Evolutionary conservation across 2,888 invertebrate species (phyloP).

Genomic region (Ceraclea dissimilis): DNA sequence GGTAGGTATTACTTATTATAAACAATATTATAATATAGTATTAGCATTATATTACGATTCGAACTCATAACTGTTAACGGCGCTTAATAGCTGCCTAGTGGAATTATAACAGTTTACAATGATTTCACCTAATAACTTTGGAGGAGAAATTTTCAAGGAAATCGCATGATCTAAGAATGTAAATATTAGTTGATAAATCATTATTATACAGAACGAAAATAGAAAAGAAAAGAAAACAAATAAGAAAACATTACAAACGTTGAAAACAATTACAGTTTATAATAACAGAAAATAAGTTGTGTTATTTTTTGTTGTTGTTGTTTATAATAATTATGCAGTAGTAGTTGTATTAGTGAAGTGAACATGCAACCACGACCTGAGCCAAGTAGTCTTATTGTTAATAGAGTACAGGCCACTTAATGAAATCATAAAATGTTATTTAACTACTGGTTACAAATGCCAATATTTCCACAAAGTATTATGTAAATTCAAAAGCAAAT

Average conservation of each 20-base stretch:
- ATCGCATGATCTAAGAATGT: not conserved
- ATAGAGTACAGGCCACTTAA: not conserved
- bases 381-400: not conserved
- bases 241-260: not conserved
- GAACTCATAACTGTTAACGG: not conserved
- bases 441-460: not conserved
- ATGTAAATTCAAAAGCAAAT: not conserved
- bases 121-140: not conserved
- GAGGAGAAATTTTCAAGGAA: not conserved
- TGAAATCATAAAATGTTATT: not conserved
- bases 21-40: not conserved
- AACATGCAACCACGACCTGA: not conserved
- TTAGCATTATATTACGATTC: too few species aligned
- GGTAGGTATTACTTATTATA: not conserved
- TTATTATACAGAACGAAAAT: not conserved
- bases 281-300: not conserved
- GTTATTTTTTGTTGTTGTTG: too few species aligned
- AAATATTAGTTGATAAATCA: not conserved
- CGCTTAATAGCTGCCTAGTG: not conserved
- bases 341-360: too few species aligned
- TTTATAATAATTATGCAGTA: not conserved
- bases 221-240: not conserved
- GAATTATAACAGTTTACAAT: not conserved
- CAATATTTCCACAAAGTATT: not conserved
- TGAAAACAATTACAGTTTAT: not conserved